Evolutionary conservation across 2,113 vertebrate genomes (phyloP).

Genomic region (Crotalus horridus): DNA sequence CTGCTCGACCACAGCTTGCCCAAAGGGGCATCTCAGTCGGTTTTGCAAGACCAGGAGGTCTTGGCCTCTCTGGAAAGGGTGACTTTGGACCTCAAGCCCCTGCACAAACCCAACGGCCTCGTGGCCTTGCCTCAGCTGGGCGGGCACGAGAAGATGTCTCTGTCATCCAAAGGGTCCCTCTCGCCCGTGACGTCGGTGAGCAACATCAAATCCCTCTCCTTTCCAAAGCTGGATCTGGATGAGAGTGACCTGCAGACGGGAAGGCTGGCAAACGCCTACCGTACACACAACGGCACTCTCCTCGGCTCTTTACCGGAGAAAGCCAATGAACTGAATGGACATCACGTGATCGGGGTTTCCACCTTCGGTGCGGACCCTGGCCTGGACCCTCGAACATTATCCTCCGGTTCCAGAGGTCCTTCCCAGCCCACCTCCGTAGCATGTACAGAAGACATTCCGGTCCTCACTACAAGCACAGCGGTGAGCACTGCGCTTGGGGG

Average conservation of each 20-base stretch:
- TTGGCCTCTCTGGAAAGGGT: constrained; percentile 70
- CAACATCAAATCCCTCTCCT: constrained; percentile 95
- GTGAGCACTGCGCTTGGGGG: constrained; percentile 50
- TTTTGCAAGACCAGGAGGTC: constrained; percentile 70
- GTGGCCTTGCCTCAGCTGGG: constrained; percentile 86
- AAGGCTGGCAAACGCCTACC: constrained; percentile 68
- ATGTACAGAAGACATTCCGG: constrained; percentile 67
- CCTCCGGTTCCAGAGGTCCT: constrained; percentile 62
- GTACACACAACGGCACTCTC: constrained; percentile 74
- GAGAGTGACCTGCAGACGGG: constrained; percentile 73
- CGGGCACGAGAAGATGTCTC: constrained; percentile 76
- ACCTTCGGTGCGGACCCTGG: constrained; percentile 66
- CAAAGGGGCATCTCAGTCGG: constrained; percentile 58
- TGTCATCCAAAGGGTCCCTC: constrained; percentile 80
- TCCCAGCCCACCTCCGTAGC: constrained; percentile 62
- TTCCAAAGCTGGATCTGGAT: constrained; percentile 92
- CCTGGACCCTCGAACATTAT: constrained; percentile 55
- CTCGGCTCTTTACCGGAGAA: constrained; percentile 67
- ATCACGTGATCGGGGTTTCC: constrained; percentile 62
- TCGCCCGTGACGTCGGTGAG: constrained; percentile 75
- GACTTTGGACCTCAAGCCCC: constrained; percentile 72
- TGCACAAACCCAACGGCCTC: constrained; percentile 92
- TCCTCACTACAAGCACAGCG: constrained; percentile 60
- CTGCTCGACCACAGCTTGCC: constrained; percentile 68
- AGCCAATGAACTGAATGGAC: constrained; percentile 74